A percentile compares a stretch with the other conserved stretches of the same genome.
phyloP scores from a whole-genome alignment of 2,888 invertebrate genomes.

The Caenorhabditis sinica region DNA sequence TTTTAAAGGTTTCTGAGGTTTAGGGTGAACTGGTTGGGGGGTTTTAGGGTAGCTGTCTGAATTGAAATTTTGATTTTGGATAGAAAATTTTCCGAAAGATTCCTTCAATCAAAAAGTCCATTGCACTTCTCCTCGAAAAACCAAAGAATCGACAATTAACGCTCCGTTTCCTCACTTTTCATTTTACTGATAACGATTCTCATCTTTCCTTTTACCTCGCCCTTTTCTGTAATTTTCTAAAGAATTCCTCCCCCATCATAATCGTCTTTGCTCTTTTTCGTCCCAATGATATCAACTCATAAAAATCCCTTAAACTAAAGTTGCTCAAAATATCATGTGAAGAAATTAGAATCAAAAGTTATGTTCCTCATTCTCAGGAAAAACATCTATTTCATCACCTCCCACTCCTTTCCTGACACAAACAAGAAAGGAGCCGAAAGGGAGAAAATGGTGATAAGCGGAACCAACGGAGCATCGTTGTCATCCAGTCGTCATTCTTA shows the following conservation, averaged over 20 bases:
- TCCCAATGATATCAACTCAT: slow-evolving; percentile 13
- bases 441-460: slow-evolving; percentile 45
- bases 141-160: slow-evolving; percentile 18
- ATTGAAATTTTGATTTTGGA: not conserved
- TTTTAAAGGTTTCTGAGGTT: not conserved
- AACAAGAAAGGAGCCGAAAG: slow-evolving; percentile 12
- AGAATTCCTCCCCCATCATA: not conserved
- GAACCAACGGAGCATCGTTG: slow-evolving; percentile 31
- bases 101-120: not conserved
- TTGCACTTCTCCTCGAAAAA: slow-evolving; percentile 6
- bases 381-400: slow-evolving; percentile 13
- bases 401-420: slow-evolving; percentile 27
- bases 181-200: slow-evolving; percentile 9
- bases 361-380: slow-evolving; percentile 1
- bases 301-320: not conserved
- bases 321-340: not conserved
- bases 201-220: slow-evolving; percentile 10
- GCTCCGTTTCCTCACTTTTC: not conserved
- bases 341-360: not conserved
- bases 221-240: slow-evolving; percentile 16
- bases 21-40: not conserved
- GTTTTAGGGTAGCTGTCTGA: not conserved
- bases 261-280: not conserved
- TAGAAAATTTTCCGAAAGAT: too few species aligned
- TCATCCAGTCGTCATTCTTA: slow-evolving; percentile 27